A percentile compares a stretch with the other conserved stretches of the same genome.
Conservation (phyloP, 2,797 vertebrate species). For the Alca torda region DNA sequence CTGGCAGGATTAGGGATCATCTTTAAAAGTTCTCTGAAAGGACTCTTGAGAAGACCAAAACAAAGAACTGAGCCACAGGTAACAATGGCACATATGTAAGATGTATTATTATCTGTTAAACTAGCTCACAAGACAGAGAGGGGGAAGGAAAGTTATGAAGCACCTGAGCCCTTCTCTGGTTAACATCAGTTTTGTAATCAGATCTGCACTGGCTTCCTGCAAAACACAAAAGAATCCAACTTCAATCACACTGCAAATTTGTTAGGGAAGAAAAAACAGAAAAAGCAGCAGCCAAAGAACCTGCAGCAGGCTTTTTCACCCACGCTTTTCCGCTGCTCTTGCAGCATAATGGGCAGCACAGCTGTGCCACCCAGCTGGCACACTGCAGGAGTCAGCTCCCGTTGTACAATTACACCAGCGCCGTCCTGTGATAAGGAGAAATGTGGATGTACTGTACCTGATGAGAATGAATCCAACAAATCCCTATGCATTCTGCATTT, state of each 20-base stretch:
- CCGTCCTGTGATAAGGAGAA: neutral
- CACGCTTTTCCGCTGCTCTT: neutral
- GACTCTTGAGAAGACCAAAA: neutral
- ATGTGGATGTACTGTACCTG: neutral
- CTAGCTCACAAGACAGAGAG: neutral
- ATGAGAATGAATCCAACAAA: neutral
- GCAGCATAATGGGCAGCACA: neutral
- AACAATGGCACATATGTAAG: neutral
- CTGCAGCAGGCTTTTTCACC: neutral
- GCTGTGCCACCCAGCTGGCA: neutral
- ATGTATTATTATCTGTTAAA: neutral
- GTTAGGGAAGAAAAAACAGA: neutral
- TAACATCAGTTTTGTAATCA: neutral
- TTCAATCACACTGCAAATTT: neutral
- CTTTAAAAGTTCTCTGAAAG: neutral
- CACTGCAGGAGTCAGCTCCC: neutral
- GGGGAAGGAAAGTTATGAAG: neutral
- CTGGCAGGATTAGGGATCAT: neutral
- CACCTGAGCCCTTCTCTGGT: neutral
- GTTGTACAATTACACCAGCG: fast-evolving
- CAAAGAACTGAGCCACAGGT: neutral
- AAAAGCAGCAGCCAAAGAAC: neutral
- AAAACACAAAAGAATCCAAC: neutral
- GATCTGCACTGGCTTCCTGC: neutral
- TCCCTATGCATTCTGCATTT: neutral